Percentiles rank a stretch among this genome's conserved stretches.
Conservation (phyloP, 1,140 invertebrate genomes). For the Drosophila orena region DNA sequence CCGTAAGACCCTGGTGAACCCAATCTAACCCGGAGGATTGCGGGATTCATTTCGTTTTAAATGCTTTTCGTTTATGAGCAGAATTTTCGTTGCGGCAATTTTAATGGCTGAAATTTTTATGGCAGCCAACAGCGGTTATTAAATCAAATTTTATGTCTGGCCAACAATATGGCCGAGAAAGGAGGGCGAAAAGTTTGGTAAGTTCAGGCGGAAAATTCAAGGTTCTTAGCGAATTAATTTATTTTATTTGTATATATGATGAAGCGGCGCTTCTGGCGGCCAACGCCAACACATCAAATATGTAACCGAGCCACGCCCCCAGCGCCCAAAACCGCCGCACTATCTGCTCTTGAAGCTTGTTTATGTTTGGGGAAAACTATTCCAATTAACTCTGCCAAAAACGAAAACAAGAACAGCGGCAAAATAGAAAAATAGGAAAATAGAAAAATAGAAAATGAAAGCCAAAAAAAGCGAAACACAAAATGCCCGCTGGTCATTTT, state of each 20-base stretch:
- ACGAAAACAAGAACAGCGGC: slow-evolving; percentile 23
- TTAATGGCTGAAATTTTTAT: slow-evolving; percentile 73
- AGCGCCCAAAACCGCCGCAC: slow-evolving; percentile 1
- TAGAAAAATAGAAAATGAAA: slow-evolving; percentile 43
- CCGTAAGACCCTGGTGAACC: slow-evolving; percentile 36
- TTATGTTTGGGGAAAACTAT: slow-evolving; percentile 73
- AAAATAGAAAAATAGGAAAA: slow-evolving; percentile 39
- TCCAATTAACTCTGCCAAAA: slow-evolving; percentile 71
- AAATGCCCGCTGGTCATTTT: slow-evolving; percentile 65
- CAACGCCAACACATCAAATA: slow-evolving; percentile 37
- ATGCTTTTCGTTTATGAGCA: slow-evolving; percentile 62
- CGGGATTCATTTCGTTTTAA: slow-evolving; percentile 65
- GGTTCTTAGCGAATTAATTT: slow-evolving; percentile 46
- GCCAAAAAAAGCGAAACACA: slow-evolving; percentile 25
- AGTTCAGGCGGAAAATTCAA: slow-evolving; percentile 29
- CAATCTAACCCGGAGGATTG: slow-evolving; percentile 28
- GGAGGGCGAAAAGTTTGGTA: slow-evolving; percentile 15
- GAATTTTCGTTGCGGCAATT: slow-evolving; percentile 44
- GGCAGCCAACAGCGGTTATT: slow-evolving; percentile 67
- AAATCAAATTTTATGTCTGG: slow-evolving; percentile 75
- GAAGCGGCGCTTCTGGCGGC: background rate
- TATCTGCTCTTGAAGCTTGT: slow-evolving; percentile 47
- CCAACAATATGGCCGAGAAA: slow-evolving; percentile 36
- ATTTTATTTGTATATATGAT: slow-evolving; percentile 8
- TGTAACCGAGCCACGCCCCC: slow-evolving; percentile 6